phyloP scores from a whole-genome alignment of 2,113 vertebrate species.

The Atrichornis clamosus region DNA sequence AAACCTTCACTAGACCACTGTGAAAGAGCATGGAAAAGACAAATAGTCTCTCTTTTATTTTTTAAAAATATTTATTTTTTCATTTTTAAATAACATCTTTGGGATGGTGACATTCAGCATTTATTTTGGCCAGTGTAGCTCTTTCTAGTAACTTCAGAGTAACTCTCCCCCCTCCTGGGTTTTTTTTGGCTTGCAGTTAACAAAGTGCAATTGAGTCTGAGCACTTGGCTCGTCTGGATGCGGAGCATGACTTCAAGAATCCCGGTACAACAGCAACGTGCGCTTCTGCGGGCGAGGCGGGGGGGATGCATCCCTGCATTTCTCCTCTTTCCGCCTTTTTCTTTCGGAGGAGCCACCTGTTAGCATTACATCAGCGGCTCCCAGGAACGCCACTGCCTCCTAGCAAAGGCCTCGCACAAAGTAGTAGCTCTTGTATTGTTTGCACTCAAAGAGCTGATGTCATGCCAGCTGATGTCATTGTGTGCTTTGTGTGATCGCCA shows the following conservation, averaged over 20 bases:
- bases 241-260: neutral
- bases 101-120: neutral
- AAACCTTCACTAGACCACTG: neutral
- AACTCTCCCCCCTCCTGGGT: neutral
- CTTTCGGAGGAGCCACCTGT: conserved; percentile 78
- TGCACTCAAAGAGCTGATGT: conserved; percentile 80
- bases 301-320: neutral
- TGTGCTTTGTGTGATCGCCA: conserved; percentile 76
- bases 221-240: neutral
- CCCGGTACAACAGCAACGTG: neutral
- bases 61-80: neutral
- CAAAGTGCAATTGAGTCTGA: neutral
- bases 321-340: neutral
- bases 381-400: conserved; percentile 62
- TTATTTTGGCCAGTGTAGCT: neutral
- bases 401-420: conserved; percentile 72
- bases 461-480: conserved; percentile 83
- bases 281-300: neutral
- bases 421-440: conserved; percentile 84
- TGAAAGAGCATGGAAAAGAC: neutral
- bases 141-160: conserved; percentile 4
- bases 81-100: neutral
- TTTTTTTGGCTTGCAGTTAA: neutral
- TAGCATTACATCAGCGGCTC: conserved; percentile 77
- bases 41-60: neutral